phyloP scores from a whole-genome alignment of 2,797 vertebrate species.

The Pyrocephalus nanus region DNA sequence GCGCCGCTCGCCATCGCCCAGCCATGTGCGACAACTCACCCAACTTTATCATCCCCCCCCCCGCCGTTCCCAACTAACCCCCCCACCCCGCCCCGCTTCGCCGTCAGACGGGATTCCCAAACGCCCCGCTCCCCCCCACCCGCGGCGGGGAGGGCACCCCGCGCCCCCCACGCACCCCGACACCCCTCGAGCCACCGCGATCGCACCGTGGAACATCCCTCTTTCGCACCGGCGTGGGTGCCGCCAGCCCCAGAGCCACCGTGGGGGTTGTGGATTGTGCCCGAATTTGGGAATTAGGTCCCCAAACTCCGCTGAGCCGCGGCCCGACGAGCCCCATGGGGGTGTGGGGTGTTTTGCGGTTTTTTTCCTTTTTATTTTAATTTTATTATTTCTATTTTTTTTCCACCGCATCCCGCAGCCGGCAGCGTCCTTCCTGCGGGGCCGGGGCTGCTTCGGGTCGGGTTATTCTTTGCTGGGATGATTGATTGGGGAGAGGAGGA shows the following conservation, averaged over 20 bases:
- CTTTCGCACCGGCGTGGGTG: not conserved
- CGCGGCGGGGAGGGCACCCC: not conserved
- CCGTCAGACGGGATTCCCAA: not conserved
- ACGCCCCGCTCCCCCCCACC: not conserved
- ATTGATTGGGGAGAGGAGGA: not conserved
- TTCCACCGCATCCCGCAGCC: not conserved
- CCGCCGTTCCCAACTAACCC: not conserved
- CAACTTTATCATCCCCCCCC: not conserved
- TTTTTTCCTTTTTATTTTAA: not conserved
- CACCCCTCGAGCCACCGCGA: not conserved
- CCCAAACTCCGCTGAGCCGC: not conserved
- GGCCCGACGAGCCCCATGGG: not conserved
- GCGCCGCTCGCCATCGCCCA: not conserved
- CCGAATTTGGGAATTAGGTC: not conserved
- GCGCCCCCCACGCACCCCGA: not conserved
- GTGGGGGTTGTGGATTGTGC: not conserved
- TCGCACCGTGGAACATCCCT: not conserved
- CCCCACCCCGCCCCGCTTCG: no score
- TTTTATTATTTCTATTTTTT: not conserved
- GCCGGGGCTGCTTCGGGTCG: not conserved
- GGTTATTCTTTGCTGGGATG: conserved; percentile 16
- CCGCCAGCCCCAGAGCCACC: not conserved
- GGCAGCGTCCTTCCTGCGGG: not conserved
- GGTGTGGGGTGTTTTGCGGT: not conserved
- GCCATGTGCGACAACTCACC: conserved; percentile 13